phyloP scores from a whole-genome alignment of 2,888 invertebrate genomes.

The Drosophila atroscutellata region DNA sequence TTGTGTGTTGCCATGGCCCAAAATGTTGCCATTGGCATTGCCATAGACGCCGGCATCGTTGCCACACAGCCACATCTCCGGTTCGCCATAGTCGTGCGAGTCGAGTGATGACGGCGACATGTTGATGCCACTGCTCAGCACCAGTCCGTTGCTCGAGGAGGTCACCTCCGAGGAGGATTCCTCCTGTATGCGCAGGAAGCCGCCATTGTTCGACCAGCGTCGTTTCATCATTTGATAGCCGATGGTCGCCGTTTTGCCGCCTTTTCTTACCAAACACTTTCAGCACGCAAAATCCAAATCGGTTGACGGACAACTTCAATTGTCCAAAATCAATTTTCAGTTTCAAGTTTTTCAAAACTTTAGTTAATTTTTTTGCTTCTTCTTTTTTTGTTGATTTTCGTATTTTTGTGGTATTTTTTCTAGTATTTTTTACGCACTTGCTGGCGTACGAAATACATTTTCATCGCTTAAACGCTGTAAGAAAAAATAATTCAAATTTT shows the following conservation, averaged over 20 bases:
- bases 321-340: slow-evolving; percentile 33
- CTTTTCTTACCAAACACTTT: slow-evolving; percentile 34
- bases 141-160: slow-evolving; percentile 88
- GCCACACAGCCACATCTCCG: slow-evolving; percentile 91
- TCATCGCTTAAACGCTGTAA: slow-evolving; percentile 64
- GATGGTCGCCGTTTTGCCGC: slow-evolving; percentile 75
- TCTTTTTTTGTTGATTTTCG: neutral
- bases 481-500: slow-evolving; percentile 32
- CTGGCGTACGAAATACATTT: slow-evolving; percentile 80
- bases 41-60: slow-evolving; percentile 85
- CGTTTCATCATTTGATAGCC: slow-evolving; percentile 88
- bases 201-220: slow-evolving; percentile 91
- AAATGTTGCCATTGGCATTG: slow-evolving; percentile 44
- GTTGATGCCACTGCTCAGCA: slow-evolving; percentile 89
- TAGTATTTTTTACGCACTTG: slow-evolving; percentile 80
- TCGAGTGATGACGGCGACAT: slow-evolving; percentile 91
- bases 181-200: slow-evolving; percentile 90
- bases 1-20: slow-evolving; percentile 63
- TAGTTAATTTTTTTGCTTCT: neutral
- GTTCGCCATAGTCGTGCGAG: slow-evolving; percentile 91
- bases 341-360: neutral
- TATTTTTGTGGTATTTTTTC: slow-evolving; percentile 20
- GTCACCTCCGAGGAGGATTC: slow-evolving; percentile 91
- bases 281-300: neutral
- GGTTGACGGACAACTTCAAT: slow-evolving; percentile 37